phyloP scores from a whole-genome alignment of 1,140 invertebrate species.

The Drosophila nebulosa region DNA sequence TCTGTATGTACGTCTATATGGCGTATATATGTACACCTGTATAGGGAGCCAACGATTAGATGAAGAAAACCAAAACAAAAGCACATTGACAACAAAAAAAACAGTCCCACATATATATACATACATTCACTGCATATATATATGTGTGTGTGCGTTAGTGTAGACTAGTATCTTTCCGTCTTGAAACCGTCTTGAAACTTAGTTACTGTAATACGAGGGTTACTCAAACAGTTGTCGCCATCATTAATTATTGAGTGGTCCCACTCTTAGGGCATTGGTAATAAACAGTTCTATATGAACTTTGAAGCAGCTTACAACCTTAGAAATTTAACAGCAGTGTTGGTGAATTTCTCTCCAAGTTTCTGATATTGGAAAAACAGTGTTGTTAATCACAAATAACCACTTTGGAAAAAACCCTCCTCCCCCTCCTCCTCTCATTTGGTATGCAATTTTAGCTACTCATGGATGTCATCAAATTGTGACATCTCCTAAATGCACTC shows the following conservation, averaged over 20 bases:
- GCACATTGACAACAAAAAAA: not conserved
- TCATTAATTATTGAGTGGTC: too few relatives aligned
- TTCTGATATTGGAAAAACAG: too few relatives aligned
- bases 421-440: not conserved
- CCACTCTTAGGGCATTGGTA: too few relatives aligned
- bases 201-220: not conserved
- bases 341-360: too few relatives aligned
- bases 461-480: slow-evolving; percentile 38
- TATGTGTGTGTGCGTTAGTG: not conserved
- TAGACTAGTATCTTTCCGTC: not conserved
- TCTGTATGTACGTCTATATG: not conserved
- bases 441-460: slow-evolving; percentile 21
- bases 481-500: slow-evolving; percentile 4
- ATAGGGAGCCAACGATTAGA: not conserved
- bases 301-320: too few relatives aligned
- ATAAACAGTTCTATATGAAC: too few relatives aligned
- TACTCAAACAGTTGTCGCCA: not conserved
- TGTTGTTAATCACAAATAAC: too few relatives aligned
- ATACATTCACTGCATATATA: too few relatives aligned
- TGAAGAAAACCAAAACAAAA: not conserved
- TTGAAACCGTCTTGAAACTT: not conserved
- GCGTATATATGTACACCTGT: not conserved
- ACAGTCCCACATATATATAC: too few relatives aligned
- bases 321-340: too few relatives aligned
- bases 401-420: not conserved